phyloP scores from a whole-genome alignment of 2,888 invertebrate species.

The Lycia hirtaria region DNA sequence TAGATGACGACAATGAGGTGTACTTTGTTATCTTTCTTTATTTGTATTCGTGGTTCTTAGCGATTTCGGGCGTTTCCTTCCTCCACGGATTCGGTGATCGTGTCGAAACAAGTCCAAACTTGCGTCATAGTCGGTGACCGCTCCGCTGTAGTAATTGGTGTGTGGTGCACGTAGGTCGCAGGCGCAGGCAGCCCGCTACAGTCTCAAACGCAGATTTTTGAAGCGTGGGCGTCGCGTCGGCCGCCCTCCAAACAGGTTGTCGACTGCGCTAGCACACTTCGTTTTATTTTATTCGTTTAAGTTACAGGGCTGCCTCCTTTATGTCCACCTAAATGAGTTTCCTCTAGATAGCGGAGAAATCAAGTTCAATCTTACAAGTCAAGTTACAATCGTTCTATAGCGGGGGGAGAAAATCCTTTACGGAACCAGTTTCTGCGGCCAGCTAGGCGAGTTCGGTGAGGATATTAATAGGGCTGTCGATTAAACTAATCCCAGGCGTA shows the following conservation, averaged over 20 bases:
- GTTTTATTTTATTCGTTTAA: constrained; percentile 73
- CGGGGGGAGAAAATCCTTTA: constrained; percentile 10
- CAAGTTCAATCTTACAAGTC: constrained; percentile 20
- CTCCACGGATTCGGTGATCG: constrained; percentile 20
- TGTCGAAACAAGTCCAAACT: constrained; percentile 69
- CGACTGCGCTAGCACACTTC: constrained; percentile 68
- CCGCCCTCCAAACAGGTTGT: constrained; percentile 79
- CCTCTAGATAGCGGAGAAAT: constrained; percentile 16
- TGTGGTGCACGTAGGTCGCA: constrained; percentile 49
- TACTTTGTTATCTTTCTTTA: constrained; percentile 25
- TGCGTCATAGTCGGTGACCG: constrained; percentile 40
- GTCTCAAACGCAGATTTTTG: constrained; percentile 77
- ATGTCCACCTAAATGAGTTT: constrained; percentile 35
- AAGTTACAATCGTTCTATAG: constrained; percentile 28
- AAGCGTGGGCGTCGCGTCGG: constrained; percentile 74
- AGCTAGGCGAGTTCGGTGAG: constrained; percentile 20
- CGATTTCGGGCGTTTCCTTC: constrained; percentile 21
- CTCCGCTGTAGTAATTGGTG: constrained; percentile 35
- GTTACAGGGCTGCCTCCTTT: constrained; percentile 64
- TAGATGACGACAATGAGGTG: constrained; percentile 20
- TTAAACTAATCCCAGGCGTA: constrained; percentile 31
- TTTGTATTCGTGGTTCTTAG: constrained; percentile 16
- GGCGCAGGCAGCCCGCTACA: constrained; percentile 49
- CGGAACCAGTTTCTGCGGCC: constrained; percentile 29
- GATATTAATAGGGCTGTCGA: constrained; percentile 33